Evolutionary conservation across 2,797 vertebrate species (phyloP).

Genomic region (Tangara arthus): DNA sequence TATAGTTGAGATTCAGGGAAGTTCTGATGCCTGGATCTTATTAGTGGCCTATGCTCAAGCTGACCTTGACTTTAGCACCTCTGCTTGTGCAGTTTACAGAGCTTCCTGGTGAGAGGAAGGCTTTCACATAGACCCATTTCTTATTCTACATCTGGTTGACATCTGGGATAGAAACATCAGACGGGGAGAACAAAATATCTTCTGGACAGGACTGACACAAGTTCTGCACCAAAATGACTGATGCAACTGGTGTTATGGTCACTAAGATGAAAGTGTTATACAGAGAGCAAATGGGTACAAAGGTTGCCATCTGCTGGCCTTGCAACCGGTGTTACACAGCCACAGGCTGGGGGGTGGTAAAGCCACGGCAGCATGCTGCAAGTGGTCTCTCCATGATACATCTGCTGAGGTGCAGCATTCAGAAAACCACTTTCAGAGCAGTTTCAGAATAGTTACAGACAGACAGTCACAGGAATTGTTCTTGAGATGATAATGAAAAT

Average conservation of each 20-base stretch:
- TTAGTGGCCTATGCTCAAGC: not conserved
- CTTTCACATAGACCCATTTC: not conserved
- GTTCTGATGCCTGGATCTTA: not conserved
- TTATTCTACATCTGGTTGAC: constrained; percentile 43
- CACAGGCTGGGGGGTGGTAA: not conserved
- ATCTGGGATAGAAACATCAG: constrained; percentile 21
- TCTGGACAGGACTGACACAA: constrained; percentile 5
- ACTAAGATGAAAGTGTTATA: not conserved
- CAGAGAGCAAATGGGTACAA: not conserved
- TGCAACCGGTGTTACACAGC: not conserved
- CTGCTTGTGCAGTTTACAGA: not conserved
- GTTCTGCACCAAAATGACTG: not conserved
- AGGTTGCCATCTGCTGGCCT: constrained; percentile 28
- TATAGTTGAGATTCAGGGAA: not conserved
- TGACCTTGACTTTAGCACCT: constrained; percentile 21
- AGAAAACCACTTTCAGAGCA: not conserved
- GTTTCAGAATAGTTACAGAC: not conserved
- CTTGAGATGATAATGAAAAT: not conserved
- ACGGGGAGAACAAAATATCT: constrained; percentile 13
- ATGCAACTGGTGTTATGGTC: not conserved
- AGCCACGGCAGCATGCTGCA: not conserved
- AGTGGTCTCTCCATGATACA: fast-evolving
- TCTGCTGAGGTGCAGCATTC: not conserved
- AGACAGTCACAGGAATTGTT: not conserved
- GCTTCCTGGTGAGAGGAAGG: not conserved